phyloP scores from a whole-genome alignment of 2,797 vertebrate genomes.

The Centropyge bicolor region DNA sequence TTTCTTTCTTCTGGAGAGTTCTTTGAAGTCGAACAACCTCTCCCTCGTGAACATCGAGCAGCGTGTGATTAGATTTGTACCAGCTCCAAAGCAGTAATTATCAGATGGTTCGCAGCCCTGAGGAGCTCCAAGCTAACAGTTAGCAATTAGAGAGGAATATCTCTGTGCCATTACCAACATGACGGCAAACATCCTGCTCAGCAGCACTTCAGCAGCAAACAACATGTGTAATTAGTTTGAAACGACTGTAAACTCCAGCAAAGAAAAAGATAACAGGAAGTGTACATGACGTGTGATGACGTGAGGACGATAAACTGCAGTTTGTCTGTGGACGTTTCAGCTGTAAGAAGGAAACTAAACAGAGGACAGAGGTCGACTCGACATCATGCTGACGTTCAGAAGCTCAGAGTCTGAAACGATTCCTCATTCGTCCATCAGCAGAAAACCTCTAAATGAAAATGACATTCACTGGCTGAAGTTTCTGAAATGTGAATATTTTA shows the following conservation, averaged over 20 bases:
- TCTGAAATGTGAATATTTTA: no score
- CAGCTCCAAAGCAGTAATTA: slow-evolving; percentile 32
- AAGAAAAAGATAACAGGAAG: neutral
- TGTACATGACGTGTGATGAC: neutral
- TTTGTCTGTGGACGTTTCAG: no score
- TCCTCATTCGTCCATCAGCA: no score
- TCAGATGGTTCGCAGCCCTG: neutral
- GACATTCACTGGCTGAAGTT: no score
- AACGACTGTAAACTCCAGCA: neutral
- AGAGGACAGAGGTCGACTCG: no score
- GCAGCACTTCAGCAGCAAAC: neutral
- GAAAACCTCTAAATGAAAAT: no score
- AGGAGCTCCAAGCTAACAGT: slow-evolving; percentile 4
- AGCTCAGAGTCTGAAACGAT: no score
- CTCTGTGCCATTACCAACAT: neutral
- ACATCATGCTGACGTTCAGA: no score
- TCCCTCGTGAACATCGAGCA: neutral
- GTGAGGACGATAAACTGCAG: neutral
- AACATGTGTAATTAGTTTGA: accelerated
- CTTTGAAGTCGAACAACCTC: neutral
- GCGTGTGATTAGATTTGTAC: neutral
- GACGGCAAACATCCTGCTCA: neutral
- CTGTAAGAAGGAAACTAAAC: no score
- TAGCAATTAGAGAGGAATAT: slow-evolving; percentile 1
- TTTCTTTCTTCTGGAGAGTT: slow-evolving; percentile 18